Conservation (phyloP, 2,888 invertebrate genomes). For the Papilio gigon region DNA sequence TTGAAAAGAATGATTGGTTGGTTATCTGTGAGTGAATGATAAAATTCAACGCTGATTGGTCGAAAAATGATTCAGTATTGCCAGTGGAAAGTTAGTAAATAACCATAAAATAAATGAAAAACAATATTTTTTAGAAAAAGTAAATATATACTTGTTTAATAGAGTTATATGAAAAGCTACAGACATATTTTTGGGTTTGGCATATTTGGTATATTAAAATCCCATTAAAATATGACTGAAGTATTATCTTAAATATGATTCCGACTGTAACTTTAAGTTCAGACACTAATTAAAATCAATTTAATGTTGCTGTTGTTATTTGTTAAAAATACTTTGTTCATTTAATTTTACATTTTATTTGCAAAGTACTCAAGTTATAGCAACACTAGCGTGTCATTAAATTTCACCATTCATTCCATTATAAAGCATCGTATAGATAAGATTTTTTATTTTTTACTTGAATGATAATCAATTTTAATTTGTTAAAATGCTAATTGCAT, state of each 20-base stretch:
- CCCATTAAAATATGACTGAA: too few relatives aligned
- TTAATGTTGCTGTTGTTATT: background rate
- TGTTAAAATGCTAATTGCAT: too few relatives aligned
- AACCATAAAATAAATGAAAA: background rate
- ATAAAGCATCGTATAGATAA: background rate
- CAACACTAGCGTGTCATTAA: background rate
- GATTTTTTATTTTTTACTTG: background rate
- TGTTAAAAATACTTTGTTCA: background rate
- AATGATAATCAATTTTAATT: background rate
- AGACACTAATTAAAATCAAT: too few relatives aligned
- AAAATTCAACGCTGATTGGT: slow-evolving; percentile 25
- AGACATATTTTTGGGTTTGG: too few relatives aligned
- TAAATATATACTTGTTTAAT: too few relatives aligned
- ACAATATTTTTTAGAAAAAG: too few relatives aligned
- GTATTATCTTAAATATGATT: too few relatives aligned
- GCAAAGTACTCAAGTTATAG: background rate
- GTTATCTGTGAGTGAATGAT: slow-evolving; percentile 1
- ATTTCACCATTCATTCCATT: slow-evolving; percentile 1
- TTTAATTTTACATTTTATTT: background rate
- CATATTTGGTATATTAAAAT: too few relatives aligned
- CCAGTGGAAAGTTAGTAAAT: background rate
- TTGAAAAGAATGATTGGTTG: slow-evolving; percentile 9
- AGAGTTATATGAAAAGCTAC: too few relatives aligned
- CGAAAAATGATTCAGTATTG: slow-evolving; percentile 5
- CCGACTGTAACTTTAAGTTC: too few relatives aligned